These are phyloP conservation scores for Brachypalpus laphriformis DNA, from an alignment of 2,888 invertebrate genomes.

Conservation along the genomic window DNA sequence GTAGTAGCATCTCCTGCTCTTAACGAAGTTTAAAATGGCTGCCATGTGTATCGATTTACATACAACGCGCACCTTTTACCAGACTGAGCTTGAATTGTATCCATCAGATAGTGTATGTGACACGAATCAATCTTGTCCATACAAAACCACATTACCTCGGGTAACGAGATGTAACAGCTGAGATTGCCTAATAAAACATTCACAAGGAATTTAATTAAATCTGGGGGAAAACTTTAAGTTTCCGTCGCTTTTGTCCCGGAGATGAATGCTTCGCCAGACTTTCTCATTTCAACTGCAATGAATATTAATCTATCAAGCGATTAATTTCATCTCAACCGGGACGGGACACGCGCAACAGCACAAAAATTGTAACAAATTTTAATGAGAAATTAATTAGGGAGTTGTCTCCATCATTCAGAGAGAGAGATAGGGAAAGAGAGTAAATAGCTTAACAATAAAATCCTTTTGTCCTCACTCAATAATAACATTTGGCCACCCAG, in stretches of 20 bases:
- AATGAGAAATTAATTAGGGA: constrained; percentile 3
- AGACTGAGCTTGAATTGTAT: background rate
- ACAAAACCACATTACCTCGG: background rate
- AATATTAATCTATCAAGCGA: constrained; percentile 15
- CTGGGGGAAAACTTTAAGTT: background rate
- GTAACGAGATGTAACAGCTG: background rate
- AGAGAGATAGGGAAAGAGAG: no score
- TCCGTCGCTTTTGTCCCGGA: no score
- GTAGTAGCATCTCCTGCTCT: background rate
- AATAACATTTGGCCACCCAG: background rate
- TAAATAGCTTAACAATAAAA: constrained; percentile 1
- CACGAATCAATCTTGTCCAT: background rate
- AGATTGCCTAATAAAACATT: background rate
- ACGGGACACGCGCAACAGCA: background rate
- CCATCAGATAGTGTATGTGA: background rate
- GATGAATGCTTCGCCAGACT: background rate
- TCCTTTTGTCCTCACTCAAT: background rate
- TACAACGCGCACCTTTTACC: background rate
- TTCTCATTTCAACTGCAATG: constrained; percentile 4
- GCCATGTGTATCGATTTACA: background rate
- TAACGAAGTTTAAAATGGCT: background rate
- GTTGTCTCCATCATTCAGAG: background rate
- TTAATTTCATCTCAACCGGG: background rate
- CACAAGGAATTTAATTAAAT: background rate
- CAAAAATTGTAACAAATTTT: background rate